These are phyloP conservation scores for Neodiprion fabricii DNA, from an alignment of 1,140 invertebrate genomes.

Conservation along the genomic window DNA sequence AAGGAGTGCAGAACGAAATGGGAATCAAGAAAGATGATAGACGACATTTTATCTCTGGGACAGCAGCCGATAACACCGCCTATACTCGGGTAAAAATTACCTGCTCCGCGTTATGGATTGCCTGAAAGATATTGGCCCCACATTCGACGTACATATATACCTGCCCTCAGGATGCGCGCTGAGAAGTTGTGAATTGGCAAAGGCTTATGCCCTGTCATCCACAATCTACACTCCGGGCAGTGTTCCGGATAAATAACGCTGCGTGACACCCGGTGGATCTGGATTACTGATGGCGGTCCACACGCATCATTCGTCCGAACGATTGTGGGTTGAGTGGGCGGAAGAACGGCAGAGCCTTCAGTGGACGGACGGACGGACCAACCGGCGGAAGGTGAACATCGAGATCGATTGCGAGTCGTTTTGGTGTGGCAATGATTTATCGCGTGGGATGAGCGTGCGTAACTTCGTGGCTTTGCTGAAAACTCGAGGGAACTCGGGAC, in stretches of 20 bases:
- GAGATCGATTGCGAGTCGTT: conserved; percentile 6
- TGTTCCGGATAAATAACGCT: background rate
- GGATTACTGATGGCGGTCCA: conserved; percentile 6
- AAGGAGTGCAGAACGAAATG: too few relatives aligned
- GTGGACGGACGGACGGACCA: background rate
- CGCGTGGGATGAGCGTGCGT: conserved; percentile 1
- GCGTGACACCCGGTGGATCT: conserved; percentile 1
- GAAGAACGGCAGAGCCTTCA: background rate
- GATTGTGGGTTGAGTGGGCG: background rate
- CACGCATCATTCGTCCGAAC: conserved; percentile 6
- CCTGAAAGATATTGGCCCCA: background rate
- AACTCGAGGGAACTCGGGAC: background rate
- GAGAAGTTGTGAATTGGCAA: background rate
- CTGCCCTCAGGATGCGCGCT: background rate
- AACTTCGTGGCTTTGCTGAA: background rate
- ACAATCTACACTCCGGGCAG: background rate
- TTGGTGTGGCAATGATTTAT: conserved; percentile 1
- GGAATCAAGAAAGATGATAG: background rate
- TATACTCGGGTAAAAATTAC: background rate
- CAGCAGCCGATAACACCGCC: too few relatives aligned
- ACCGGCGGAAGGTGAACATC: background rate
- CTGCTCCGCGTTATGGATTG: conserved; percentile 1
- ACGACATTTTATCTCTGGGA: background rate
- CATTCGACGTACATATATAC: background rate
- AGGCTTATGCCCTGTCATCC: background rate